Conservation (phyloP, 2,113 vertebrate species). For the Sisor rabdophorus region DNA sequence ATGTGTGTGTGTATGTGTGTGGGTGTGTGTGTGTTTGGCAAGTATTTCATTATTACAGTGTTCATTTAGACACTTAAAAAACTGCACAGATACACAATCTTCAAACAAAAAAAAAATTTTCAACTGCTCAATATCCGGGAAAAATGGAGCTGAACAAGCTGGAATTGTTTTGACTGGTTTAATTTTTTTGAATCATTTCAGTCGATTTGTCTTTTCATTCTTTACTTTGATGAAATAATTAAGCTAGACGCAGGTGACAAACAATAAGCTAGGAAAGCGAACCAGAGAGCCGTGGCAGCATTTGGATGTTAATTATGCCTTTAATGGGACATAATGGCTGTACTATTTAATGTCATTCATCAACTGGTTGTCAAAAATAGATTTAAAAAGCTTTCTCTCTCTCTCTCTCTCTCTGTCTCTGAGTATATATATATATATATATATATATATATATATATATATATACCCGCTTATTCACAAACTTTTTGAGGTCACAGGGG, state of each 20-base stretch:
- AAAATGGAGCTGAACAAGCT: neutral
- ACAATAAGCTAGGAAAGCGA: neutral
- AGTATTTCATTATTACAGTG: slow-evolving; percentile 27
- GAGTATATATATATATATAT: neutral
- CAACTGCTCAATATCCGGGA: neutral
- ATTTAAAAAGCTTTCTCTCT: neutral
- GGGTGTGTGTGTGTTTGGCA: slow-evolving; percentile 13
- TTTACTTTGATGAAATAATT: slow-evolving; percentile 19
- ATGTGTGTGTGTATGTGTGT: slow-evolving; percentile 19
- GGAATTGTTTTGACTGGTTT: neutral
- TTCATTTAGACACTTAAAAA: slow-evolving; percentile 27
- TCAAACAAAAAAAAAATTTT: slow-evolving; percentile 9
- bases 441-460: neutral
- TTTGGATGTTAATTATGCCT: slow-evolving; percentile 32
- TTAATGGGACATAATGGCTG: slow-evolving; percentile 26
- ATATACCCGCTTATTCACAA: too few species aligned
- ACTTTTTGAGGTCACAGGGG: too few species aligned
- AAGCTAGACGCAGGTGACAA: slow-evolving; percentile 12
- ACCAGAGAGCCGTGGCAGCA: slow-evolving; percentile 7
- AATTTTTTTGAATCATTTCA: neutral
- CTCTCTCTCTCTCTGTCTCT: neutral
- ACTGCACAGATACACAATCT: slow-evolving; percentile 19
- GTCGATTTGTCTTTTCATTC: slow-evolving; percentile 9
- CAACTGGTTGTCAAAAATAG: slow-evolving; percentile 7
- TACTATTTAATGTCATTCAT: slow-evolving; percentile 33